phyloP scores from a whole-genome alignment of 2,888 invertebrate species.

The Artemia sinica region DNA sequence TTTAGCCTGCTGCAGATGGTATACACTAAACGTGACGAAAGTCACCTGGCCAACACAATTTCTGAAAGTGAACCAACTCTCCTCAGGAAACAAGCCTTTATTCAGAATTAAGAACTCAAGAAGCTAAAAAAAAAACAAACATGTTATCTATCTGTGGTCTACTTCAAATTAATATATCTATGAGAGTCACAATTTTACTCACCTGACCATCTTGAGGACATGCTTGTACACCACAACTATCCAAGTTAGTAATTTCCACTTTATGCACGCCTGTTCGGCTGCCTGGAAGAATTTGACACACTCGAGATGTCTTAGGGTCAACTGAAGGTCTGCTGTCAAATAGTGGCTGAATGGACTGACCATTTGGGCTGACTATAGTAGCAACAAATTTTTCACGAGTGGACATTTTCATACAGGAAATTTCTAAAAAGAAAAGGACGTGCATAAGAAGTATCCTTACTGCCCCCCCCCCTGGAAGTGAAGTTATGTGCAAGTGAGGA shows the following conservation, averaged over 20 bases:
- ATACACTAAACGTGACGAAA: no score
- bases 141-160: no score
- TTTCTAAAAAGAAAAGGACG: constrained; percentile 24
- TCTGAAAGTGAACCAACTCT: no score
- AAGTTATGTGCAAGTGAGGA: no score
- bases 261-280: constrained; percentile 18
- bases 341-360: constrained; percentile 23
- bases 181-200: not conserved
- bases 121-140: no score
- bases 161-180: no score
- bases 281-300: constrained; percentile 22
- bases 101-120: no score
- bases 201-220: constrained; percentile 22
- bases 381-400: constrained; percentile 26
- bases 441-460: no score
- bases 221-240: constrained; percentile 23
- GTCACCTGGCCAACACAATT: no score
- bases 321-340: constrained; percentile 20
- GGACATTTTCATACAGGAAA: constrained; percentile 25
- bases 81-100: no score
- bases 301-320: constrained; percentile 20
- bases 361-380: constrained; percentile 22
- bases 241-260: constrained; percentile 23
- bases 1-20: no score
- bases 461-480: no score